A percentile compares a stretch with the other conserved stretches of the same genome.
Evolutionary conservation across 2,888 invertebrate species (phyloP).

Genomic region (Trileptium ribeirensis): DNA sequence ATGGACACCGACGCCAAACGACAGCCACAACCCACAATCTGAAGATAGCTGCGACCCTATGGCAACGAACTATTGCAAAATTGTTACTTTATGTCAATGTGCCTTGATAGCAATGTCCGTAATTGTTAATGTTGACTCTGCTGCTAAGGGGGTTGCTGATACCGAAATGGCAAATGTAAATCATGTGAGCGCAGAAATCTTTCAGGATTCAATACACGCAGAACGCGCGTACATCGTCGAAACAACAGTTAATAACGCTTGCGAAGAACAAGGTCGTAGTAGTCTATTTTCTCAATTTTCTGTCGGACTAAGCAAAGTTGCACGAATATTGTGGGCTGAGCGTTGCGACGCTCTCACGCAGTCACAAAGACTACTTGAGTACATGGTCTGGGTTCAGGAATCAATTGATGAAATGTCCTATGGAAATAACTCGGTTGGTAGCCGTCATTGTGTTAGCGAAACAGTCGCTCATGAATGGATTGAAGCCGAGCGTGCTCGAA

Average conservation of each 20-base stretch:
- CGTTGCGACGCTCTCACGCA: conserved; percentile 51
- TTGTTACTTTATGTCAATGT: conserved; percentile 67
- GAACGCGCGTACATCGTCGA: neutral
- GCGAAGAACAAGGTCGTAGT: no score
- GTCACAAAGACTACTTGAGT: conserved; percentile 75
- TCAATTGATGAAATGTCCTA: neutral
- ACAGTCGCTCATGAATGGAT: neutral
- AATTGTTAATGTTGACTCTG: neutral
- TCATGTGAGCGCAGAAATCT: neutral
- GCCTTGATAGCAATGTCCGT: conserved; percentile 62
- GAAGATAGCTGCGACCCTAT: neutral
- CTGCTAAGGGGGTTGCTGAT: conserved; percentile 61
- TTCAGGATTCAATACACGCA: neutral
- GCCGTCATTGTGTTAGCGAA: neutral
- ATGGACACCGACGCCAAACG: conserved; percentile 53
- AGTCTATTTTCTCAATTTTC: neutral
- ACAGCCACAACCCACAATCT: conserved; percentile 50
- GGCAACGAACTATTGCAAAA: neutral
- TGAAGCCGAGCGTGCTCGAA: conserved; percentile 2
- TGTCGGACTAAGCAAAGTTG: conserved; percentile 35
- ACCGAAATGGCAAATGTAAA: conserved; percentile 57
- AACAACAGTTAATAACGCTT: no score
- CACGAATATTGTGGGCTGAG: conserved; percentile 47
- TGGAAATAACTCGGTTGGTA: neutral
- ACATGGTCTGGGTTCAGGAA: conserved; percentile 68